Percentiles rank a stretch among this genome's conserved stretches.
phyloP scores from a whole-genome alignment of 2,113 vertebrate species.

The Lampris incognitus region DNA sequence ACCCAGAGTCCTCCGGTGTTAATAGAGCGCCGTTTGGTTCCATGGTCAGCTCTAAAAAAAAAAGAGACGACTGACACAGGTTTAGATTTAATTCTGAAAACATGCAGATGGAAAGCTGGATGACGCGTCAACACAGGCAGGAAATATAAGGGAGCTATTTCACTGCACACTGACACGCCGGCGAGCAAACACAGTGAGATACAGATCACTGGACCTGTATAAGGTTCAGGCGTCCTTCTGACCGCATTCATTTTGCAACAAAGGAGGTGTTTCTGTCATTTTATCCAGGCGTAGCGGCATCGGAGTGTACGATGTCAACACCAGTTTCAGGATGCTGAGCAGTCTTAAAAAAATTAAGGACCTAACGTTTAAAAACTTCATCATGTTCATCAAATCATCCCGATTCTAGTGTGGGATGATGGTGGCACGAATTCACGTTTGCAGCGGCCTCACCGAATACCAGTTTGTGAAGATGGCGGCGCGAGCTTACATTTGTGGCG shows the following conservation, averaged over 20 bases:
- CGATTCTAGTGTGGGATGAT: no score
- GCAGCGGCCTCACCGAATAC: no score
- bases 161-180: neutral
- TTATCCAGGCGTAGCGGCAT: neutral
- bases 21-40: conserved; percentile 20
- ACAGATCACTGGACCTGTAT: neutral
- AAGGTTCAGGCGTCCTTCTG: no score
- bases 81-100: conserved; percentile 12
- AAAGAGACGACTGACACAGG: neutral
- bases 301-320: conserved; percentile 14
- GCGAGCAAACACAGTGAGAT: conserved; percentile 1
- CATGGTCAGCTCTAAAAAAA: neutral
- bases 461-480: no score
- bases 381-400: no score
- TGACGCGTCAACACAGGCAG: conserved; percentile 6
- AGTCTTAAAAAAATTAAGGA: neutral
- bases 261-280: no score
- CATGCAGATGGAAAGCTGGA: conserved; percentile 7
- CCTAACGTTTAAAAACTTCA: neutral
- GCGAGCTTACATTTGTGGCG: no score
- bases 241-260: no score
- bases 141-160: neutral
- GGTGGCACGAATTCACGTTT: no score
- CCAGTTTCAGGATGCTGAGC: neutral
- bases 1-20: neutral